Evolutionary conservation across 2,888 invertebrate genomes (phyloP).

Genomic region (Thysanoteuthis rhombus): DNA sequence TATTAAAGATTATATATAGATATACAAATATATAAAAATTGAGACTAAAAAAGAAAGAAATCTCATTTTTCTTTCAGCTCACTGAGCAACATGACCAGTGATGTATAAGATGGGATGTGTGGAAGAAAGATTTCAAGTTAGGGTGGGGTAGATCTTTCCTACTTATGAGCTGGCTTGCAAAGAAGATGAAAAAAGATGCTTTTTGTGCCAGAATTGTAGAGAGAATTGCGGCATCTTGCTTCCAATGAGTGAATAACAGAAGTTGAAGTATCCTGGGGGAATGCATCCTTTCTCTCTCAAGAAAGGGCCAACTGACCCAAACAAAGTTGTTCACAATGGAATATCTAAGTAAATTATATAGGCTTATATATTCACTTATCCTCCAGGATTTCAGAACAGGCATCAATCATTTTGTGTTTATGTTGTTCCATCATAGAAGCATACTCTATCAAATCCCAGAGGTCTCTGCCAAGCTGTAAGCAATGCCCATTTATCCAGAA

Average conservation of each 20-base stretch:
- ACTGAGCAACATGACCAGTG: neutral
- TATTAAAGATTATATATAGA: neutral
- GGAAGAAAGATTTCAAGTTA: neutral
- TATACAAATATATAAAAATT: neutral
- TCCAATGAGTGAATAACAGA: neutral
- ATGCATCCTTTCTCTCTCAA: neutral
- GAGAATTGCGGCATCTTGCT: slow-evolving; percentile 1
- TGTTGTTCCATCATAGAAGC: neutral
- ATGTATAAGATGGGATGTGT: slow-evolving; percentile 12
- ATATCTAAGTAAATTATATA: neutral
- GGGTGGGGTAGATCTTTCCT: neutral
- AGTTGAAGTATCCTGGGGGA: slow-evolving; percentile 12
- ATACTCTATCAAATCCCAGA: neutral
- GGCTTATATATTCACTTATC: neutral
- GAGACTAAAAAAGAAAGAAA: neutral
- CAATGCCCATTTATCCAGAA: neutral
- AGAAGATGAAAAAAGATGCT: slow-evolving; percentile 12
- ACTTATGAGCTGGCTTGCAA: neutral
- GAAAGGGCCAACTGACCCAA: neutral
- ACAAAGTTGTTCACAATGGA: neutral
- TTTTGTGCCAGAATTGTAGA: neutral
- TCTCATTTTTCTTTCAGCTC: neutral
- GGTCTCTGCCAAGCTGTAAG: neutral
- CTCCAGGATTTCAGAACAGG: neutral
- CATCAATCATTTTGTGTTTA: slow-evolving; percentile 1